These are phyloP conservation scores for Halictus rubicundus DNA, from an alignment of 1,140 invertebrate species.

Conservation along the genomic window DNA sequence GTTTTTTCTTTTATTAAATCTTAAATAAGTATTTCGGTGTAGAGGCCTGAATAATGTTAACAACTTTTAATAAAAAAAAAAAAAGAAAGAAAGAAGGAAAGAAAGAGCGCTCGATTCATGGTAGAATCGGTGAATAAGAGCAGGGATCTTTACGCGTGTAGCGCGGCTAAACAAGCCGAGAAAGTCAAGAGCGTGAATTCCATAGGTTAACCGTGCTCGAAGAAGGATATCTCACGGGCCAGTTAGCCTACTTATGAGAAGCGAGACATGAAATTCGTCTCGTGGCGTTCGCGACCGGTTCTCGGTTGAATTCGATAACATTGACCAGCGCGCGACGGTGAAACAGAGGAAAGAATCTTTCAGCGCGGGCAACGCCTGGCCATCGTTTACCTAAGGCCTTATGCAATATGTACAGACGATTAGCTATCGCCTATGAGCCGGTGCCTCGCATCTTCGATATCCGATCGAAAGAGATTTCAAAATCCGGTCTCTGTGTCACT, in stretches of 20 bases:
- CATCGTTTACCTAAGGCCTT: slow-evolving; percentile 46
- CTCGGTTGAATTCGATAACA: slow-evolving; percentile 40
- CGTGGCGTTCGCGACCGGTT: slow-evolving; percentile 17
- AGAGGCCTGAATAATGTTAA: no score
- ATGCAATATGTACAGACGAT: slow-evolving; percentile 33
- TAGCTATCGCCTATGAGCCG: not conserved
- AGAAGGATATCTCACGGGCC: slow-evolving; percentile 59
- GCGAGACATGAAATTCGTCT: slow-evolving; percentile 49
- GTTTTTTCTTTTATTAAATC: no score
- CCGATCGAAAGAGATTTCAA: slow-evolving; percentile 50
- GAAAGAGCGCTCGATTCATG: not conserved
- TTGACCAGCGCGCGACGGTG: not conserved
- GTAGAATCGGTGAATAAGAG: slow-evolving; percentile 17
- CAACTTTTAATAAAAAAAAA: no score
- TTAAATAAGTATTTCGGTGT: no score
- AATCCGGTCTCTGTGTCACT: slow-evolving; percentile 48
- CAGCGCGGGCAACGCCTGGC: not conserved
- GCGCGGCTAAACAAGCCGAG: slow-evolving; percentile 55
- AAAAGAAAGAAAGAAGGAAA: no score
- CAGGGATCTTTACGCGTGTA: slow-evolving; percentile 27
- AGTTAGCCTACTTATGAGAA: slow-evolving; percentile 67
- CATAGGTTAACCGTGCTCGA: slow-evolving; percentile 38
- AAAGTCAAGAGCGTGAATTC: slow-evolving; percentile 68
- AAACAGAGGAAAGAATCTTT: slow-evolving; percentile 8
- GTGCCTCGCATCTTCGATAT: slow-evolving; percentile 1